Evolutionary conservation across 1,140 invertebrate genomes (phyloP).

Genomic region (Magallana angulata): DNA sequence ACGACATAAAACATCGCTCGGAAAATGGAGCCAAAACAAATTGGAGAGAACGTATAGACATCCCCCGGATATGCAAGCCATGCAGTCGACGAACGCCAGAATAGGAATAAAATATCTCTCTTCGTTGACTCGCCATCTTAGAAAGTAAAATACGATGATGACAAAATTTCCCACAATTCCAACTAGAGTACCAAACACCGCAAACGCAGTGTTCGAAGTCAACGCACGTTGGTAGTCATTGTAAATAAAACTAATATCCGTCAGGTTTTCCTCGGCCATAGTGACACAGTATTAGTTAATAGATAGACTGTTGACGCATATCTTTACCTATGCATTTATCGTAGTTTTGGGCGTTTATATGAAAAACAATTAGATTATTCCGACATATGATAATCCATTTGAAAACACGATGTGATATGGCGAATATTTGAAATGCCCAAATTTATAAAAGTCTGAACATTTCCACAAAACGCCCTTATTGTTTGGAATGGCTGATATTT

Average conservation of each 20-base stretch:
- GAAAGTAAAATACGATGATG: background rate
- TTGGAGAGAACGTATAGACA: background rate
- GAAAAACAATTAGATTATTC: no score
- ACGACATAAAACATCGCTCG: background rate
- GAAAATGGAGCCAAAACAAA: background rate
- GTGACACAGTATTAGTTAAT: no score
- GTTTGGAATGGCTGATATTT: no score
- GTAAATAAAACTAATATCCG: background rate
- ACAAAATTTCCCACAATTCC: background rate
- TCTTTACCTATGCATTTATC: no score
- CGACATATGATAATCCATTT: no score
- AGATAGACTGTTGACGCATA: no score
- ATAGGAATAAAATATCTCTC: background rate
- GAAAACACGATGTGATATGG: no score
- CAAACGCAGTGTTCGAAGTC: background rate
- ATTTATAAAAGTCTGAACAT: no score
- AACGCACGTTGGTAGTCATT: background rate
- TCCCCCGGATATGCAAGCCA: background rate
- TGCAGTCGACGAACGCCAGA: background rate
- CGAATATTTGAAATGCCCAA: no score
- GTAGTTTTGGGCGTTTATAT: no score
- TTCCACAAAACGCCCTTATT: no score
- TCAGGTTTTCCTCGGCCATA: no score
- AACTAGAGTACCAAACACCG: background rate
- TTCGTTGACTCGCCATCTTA: background rate